These are phyloP conservation scores for Drosophila nigrodunni DNA, from an alignment of 1,140 invertebrate genomes.

Conservation along the genomic window DNA sequence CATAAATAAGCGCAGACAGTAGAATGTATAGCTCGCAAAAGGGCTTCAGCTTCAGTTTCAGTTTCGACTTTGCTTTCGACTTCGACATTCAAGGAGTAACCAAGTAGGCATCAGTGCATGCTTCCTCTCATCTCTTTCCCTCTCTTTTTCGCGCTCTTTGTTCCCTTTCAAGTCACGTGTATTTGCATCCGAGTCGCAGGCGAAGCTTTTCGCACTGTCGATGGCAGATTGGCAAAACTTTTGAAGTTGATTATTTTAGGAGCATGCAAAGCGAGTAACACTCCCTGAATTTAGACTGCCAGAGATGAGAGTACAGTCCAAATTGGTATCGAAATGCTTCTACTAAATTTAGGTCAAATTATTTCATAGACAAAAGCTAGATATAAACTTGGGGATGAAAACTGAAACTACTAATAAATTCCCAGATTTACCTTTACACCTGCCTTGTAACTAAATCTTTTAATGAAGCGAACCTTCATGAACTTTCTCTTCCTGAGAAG, in stretches of 20 bases:
- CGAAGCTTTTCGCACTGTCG: constrained; percentile 57
- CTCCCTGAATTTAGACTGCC: background rate
- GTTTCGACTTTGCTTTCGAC: constrained; percentile 26
- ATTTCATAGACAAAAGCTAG: too few relatives aligned
- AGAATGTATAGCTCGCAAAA: constrained; percentile 65
- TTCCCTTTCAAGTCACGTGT: constrained; percentile 26
- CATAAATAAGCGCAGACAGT: constrained; percentile 82
- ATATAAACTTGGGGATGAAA: too few relatives aligned
- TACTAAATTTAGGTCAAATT: too few relatives aligned
- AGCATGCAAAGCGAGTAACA: constrained; percentile 23
- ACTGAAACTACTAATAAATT: background rate
- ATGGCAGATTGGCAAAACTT: constrained; percentile 38
- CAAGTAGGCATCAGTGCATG: constrained; percentile 32
- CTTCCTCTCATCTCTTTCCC: background rate
- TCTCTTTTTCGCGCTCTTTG: background rate
- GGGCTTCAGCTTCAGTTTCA: constrained; percentile 31
- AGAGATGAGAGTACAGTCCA: background rate
- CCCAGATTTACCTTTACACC: background rate
- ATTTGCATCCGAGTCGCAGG: constrained; percentile 29
- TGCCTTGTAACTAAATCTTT: background rate
- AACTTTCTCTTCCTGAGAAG: constrained; percentile 10
- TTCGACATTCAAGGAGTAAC: constrained; percentile 58
- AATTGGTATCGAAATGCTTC: background rate
- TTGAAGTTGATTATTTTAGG: constrained; percentile 28
- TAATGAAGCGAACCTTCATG: background rate